Evolutionary conservation across 2,113 vertebrate species (phyloP).

Genomic region (Picathartes gymnocephalus): DNA sequence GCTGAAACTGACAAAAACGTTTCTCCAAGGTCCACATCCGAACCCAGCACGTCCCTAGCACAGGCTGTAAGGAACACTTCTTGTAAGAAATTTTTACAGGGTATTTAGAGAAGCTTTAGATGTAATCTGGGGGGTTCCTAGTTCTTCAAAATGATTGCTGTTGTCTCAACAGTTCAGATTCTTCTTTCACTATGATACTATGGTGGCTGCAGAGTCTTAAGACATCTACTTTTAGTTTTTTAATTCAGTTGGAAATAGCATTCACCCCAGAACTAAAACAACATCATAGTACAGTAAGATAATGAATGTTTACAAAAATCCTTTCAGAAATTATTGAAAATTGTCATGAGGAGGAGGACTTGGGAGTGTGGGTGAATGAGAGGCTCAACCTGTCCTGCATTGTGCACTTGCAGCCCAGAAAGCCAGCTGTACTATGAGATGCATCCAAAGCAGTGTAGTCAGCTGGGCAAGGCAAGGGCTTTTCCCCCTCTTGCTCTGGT

Average conservation of each 20-base stretch:
- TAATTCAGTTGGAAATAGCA: background rate
- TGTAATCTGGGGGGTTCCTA: background rate
- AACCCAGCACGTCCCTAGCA: background rate
- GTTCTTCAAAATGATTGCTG: background rate
- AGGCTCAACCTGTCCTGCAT: background rate
- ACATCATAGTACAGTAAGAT: background rate
- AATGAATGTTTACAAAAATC: background rate
- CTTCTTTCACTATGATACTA: background rate
- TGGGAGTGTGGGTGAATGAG: background rate
- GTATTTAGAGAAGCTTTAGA: background rate
- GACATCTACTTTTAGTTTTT: background rate
- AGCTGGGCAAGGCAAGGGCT: background rate
- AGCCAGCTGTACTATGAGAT: background rate
- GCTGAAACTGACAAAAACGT: rapidly evolving
- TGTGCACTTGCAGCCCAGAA: background rate
- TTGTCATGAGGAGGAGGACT: background rate
- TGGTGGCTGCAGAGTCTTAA: background rate
- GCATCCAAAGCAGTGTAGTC: background rate
- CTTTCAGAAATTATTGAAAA: background rate
- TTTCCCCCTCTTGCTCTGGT: background rate
- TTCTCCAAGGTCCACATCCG: background rate
- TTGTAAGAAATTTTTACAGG: background rate
- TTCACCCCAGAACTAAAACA: background rate
- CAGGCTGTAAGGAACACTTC: background rate
- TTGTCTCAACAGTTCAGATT: background rate